Evolutionary conservation across 2,797 vertebrate species (phyloP), one percentile per base, ranked within the genome.

Genomic region (Antrozous pallidus): DNA sequence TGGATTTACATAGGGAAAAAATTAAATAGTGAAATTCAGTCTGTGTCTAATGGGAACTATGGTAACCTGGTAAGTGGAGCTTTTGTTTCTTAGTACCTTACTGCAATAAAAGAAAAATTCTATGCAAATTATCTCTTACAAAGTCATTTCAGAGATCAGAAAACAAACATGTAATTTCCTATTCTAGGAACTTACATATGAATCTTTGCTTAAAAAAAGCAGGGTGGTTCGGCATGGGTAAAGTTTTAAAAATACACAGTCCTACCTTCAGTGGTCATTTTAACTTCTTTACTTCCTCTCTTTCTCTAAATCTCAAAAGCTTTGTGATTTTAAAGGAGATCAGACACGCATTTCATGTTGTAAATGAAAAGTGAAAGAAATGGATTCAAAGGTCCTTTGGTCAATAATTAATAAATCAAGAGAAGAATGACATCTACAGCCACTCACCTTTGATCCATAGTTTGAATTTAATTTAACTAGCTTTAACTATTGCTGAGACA

Each of bases 401-500:
- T 96, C 94, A 96, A 95, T 97, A 96, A 96, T 96, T 96, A 96
- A 95, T 96, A 92, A 96, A 56, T 92, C 7, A 84, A 92, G 69
- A 95, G 51, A 65, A 96, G 40, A 88, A 54, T 0, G 3, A 1
- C 58, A 90, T 75, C 63, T 86, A 38, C 2, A 82, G 36, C 31
- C 83, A 93, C 17, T 97, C 87, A 97, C 93, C 90, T 96, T 92
- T 94, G 90, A 95, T 54, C 82, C n/a, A 90, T 0, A 90, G 84
- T 74, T 91, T 92, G 61, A 93, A 94, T 82, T 79, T 79, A 91
- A 78, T 80, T 91, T 93, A 90, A 95, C 80, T 94, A 79, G 83
- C 56, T 91, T 96, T 93, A 95, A 93, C 56, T 90, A 74, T 0
- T 93, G 12, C 20, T 58, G 61, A 94, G 33, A 49, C 1, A 70